These are phyloP conservation scores for Morpho helenor DNA, from an alignment of 2,888 invertebrate species.

Conservation along the genomic window DNA sequence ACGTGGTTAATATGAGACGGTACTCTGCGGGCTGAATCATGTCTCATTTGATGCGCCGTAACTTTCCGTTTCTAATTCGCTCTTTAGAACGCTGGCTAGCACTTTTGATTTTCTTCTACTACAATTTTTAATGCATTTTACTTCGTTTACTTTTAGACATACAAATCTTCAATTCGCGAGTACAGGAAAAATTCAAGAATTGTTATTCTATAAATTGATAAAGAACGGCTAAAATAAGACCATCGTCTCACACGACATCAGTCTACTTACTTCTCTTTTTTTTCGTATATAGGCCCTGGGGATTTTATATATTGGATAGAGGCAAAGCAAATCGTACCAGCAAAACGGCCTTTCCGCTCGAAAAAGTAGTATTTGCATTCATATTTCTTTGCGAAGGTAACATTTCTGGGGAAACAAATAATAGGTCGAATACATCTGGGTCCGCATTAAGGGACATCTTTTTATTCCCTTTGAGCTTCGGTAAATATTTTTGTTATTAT, in stretches of 20 bases:
- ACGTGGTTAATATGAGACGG: constrained; percentile 55
- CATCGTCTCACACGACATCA: background rate
- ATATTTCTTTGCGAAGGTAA: constrained; percentile 56
- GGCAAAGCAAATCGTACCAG: constrained; percentile 52
- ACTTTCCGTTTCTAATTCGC: constrained; percentile 56
- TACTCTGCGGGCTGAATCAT: constrained; percentile 50
- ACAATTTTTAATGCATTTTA: background rate
- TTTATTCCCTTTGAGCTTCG: constrained; percentile 67
- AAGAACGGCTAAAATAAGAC: constrained; percentile 3
- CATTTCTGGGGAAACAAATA: constrained; percentile 67
- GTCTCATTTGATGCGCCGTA: constrained; percentile 51
- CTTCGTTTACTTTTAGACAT: background rate
- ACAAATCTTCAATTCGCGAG: background rate
- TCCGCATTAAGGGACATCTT: constrained; percentile 74
- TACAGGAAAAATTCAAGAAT: background rate
- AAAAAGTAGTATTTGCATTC: constrained; percentile 64
- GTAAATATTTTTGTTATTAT: constrained; percentile 77
- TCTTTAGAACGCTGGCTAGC: constrained; percentile 18
- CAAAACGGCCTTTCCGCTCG: constrained; percentile 42
- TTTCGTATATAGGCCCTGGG: constrained; percentile 54
- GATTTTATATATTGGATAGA: constrained; percentile 49
- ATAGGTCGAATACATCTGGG: constrained; percentile 72
- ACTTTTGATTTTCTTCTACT: constrained; percentile 10
- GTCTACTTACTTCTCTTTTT: constrained; percentile 9
- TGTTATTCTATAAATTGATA: background rate